Percentiles rank a stretch among this genome's conserved stretches.
phyloP scores from a whole-genome alignment of 2,113 vertebrate genomes.

The Tricholaema leucomelas region DNA sequence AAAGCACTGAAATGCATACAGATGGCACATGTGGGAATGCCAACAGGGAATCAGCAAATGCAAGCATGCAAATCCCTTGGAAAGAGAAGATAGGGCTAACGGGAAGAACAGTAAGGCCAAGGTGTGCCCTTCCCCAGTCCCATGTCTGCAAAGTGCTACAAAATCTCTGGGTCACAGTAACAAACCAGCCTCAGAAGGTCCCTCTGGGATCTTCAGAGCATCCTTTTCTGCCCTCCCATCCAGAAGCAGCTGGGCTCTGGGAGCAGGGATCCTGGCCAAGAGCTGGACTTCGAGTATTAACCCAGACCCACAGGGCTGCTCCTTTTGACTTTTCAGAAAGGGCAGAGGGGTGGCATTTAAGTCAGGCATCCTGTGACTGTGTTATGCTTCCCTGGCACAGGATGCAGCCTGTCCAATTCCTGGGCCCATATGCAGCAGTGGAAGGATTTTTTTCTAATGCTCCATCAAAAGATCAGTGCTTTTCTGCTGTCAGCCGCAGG shows the following conservation, averaged over 20 bases:
- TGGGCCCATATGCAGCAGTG: neutral
- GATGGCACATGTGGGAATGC: neutral
- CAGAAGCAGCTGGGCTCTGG: rapidly evolving
- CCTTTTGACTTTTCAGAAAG: neutral
- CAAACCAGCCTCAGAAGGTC: neutral
- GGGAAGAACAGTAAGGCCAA: neutral
- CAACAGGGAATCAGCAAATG: neutral
- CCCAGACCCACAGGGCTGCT: neutral
- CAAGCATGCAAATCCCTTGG: neutral
- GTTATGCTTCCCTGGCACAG: neutral
- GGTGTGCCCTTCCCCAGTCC: neutral
- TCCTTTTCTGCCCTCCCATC: neutral
- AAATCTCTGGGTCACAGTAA: neutral
- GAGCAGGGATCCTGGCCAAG: neutral
- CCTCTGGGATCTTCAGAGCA: neutral
- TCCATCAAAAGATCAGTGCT: neutral
- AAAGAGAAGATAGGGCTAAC: neutral
- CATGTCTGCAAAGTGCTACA: neutral
- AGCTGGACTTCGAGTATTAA: neutral
- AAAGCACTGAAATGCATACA: neutral
- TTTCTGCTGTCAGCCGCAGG: neutral
- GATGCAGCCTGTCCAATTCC: neutral
- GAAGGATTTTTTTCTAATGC: neutral
- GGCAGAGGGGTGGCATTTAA: neutral
- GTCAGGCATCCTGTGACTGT: neutral